A percentile compares a stretch with the other conserved stretches of the same genome.
Conservation (phyloP, 2,888 invertebrate species). For the Caenorhabditis drosophilae region DNA sequence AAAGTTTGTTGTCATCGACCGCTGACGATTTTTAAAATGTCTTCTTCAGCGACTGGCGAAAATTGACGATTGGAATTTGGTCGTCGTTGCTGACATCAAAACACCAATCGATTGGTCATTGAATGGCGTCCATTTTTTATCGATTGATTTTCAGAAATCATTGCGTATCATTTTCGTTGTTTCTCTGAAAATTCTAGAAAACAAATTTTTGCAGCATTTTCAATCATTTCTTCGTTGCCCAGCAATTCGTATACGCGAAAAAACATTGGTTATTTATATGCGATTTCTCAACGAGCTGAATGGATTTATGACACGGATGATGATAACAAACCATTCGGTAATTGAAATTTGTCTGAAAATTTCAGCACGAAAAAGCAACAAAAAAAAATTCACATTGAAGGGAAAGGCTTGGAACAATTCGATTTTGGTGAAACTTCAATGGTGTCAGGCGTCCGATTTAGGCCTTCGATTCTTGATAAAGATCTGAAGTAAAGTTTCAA, state of each 20-base stretch:
- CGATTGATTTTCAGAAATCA: slow-evolving; percentile 15
- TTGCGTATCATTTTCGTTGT: no score
- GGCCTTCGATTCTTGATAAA: no score
- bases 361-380: no score
- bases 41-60: slow-evolving; percentile 22
- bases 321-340: slow-evolving; percentile 1
- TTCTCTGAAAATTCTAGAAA: no score
- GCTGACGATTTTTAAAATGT: no score
- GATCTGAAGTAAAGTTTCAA: no score
- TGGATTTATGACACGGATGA: slow-evolving; percentile 12
- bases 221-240: background rate
- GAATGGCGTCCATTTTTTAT: slow-evolving; percentile 29
- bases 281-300: slow-evolving; percentile 6
- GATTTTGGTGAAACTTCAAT: no score
- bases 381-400: no score
- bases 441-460: no score
- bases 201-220: no score
- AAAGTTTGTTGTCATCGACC: no score
- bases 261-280: slow-evolving; percentile 7
- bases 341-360: slow-evolving; percentile 4
- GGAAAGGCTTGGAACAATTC: background rate
- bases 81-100: no score
- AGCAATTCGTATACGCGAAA: slow-evolving; percentile 8
- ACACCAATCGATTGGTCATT: slow-evolving; percentile 31
- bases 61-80: slow-evolving; percentile 30